Conservation (phyloP, 2,113 vertebrate genomes). For the Seriola dumerili region DNA sequence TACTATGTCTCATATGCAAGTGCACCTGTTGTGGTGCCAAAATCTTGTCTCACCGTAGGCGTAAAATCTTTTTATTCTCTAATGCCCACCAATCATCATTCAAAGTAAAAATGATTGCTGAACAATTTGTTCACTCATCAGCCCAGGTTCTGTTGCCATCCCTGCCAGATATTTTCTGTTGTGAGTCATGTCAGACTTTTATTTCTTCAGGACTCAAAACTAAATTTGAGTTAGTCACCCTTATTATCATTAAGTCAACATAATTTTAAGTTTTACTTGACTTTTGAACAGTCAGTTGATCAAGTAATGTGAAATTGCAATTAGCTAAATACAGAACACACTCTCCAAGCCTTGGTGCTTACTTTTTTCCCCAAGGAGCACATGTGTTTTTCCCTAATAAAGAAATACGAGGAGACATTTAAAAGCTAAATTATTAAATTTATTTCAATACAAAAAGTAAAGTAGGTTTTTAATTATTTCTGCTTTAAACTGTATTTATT, state of each 20-base stretch:
- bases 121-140: constrained; percentile 21
- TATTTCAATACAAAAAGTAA: too few relatives aligned
- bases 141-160: background rate
- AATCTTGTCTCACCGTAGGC: constrained; percentile 1
- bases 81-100: constrained; percentile 14
- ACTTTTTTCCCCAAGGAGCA: too few relatives aligned
- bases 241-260: background rate
- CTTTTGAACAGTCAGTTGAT: background rate
- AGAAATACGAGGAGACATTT: too few relatives aligned
- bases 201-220: background rate
- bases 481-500: too few relatives aligned
- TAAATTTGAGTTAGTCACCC: background rate
- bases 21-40: constrained; percentile 30
- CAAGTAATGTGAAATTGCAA: background rate
- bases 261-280: background rate
- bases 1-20: constrained; percentile 25
- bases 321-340: background rate
- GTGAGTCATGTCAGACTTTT: background rate
- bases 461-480: too few relatives aligned
- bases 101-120: constrained; percentile 24
- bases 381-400: too few relatives aligned
- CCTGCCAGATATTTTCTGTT: background rate
- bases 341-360: too few relatives aligned
- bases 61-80: constrained; percentile 17
- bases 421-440: too few relatives aligned